Conservation (phyloP, 1,140 invertebrate species). For the Drosophila sp. region DNA sequence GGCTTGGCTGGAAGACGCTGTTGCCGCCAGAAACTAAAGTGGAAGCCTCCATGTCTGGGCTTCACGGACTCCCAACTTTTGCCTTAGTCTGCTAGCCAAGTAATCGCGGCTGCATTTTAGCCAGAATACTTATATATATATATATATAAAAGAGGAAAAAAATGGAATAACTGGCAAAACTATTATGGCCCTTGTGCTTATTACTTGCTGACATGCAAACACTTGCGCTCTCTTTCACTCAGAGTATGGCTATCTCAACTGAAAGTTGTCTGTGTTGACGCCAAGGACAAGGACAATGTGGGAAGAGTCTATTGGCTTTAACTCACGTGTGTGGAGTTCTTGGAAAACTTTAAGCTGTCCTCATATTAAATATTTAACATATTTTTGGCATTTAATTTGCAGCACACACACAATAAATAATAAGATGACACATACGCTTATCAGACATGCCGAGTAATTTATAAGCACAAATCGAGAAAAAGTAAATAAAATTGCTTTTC, state of each 20-base stretch:
- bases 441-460: conserved; percentile 39
- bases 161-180: conserved; percentile 73
- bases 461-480: conserved; percentile 71
- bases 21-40: conserved; percentile 31
- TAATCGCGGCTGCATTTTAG: conserved; percentile 64
- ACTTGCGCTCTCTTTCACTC: conserved; percentile 57
- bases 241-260: neutral
- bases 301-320: conserved; percentile 13
- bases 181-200: conserved; percentile 83
- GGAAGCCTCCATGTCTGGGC: conserved; percentile 46
- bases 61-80: conserved; percentile 16
- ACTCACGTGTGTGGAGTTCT: conserved; percentile 23
- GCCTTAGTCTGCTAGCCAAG: conserved; percentile 28
- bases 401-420: conserved; percentile 75
- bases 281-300: conserved; percentile 80
- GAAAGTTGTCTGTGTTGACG: conserved; percentile 27
- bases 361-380: conserved; percentile 76
- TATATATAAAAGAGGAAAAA: conserved; percentile 27
- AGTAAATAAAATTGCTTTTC: conserved; percentile 83
- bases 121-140: conserved; percentile 44
- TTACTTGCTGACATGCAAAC: conserved; percentile 82
- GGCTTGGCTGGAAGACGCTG: conserved; percentile 57
- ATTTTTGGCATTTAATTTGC: conserved; percentile 82
- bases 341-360: conserved; percentile 48
- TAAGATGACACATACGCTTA: conserved; percentile 70